phyloP scores from a whole-genome alignment of 2,113 vertebrate genomes.

The Patagioenas fasciata region DNA sequence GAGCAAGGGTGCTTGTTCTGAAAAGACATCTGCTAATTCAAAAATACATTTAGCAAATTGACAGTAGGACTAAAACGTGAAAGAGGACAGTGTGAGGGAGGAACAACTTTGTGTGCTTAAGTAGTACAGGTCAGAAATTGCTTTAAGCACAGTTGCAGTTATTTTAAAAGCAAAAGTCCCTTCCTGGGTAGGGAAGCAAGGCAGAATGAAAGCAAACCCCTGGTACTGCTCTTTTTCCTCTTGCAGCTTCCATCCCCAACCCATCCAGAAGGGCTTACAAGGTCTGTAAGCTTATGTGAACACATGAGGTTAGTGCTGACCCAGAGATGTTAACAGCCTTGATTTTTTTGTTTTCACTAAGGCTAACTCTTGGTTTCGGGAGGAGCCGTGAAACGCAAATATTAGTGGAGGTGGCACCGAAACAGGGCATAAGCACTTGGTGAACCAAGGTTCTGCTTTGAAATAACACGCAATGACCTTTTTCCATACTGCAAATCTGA shows the following conservation, averaged over 20 bases:
- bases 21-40: background rate
- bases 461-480: background rate
- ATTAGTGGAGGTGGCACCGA: background rate
- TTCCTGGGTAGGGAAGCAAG: background rate
- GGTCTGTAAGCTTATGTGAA: background rate
- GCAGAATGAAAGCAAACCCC: background rate
- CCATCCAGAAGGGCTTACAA: background rate
- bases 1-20: background rate
- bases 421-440: background rate
- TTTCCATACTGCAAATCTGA: background rate
- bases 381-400: background rate
- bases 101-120: background rate
- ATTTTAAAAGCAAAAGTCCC: background rate
- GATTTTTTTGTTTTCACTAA: background rate
- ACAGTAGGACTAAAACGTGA: background rate
- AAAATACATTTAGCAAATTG: background rate
- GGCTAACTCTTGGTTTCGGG: background rate
- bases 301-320: background rate
- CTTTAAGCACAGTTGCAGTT: slow-evolving; percentile 15
- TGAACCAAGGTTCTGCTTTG: background rate
- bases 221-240: background rate
- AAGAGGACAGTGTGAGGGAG: background rate
- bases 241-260: background rate
- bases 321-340: background rate
- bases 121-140: background rate